Percentiles rank a stretch among this genome's conserved stretches.
These are phyloP conservation scores for Aplocera efformata DNA, from an alignment of 2,888 invertebrate species.

Conservation along the genomic window DNA sequence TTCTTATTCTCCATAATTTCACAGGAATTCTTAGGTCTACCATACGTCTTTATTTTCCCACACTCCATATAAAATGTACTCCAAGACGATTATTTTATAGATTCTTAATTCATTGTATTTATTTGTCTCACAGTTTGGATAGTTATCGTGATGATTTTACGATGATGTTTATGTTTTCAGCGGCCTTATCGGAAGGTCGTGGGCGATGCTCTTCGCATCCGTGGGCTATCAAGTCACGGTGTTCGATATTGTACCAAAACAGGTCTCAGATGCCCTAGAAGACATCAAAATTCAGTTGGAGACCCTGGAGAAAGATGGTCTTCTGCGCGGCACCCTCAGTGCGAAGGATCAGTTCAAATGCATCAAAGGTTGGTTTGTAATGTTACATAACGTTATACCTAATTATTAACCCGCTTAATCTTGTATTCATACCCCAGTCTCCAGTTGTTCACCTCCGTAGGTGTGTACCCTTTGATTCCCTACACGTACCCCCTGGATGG, in stretches of 20 bases:
- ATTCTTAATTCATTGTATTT: too few relatives aligned
- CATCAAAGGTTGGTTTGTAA: slow-evolving; percentile 83
- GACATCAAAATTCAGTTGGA: slow-evolving; percentile 87
- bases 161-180: slow-evolving; percentile 72
- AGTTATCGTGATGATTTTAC: too few relatives aligned
- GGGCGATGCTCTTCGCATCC: slow-evolving; percentile 98
- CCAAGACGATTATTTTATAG: too few relatives aligned
- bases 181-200: slow-evolving; percentile 96
- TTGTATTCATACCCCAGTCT: too few relatives aligned
- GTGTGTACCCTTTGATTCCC: too few relatives aligned
- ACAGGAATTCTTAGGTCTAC: too few relatives aligned
- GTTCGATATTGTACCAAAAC: slow-evolving; percentile 90
- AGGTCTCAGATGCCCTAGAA: slow-evolving; percentile 86
- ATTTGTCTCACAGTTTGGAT: too few relatives aligned
- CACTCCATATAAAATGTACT: too few relatives aligned
- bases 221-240: slow-evolving; percentile 93
- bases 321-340: slow-evolving; percentile 87
- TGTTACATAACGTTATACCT: not conserved
- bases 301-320: slow-evolving; percentile 84
- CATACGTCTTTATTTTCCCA: too few relatives aligned
- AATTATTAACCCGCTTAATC: not conserved
- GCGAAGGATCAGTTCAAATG: slow-evolving; percentile 88
- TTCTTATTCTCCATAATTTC: too few relatives aligned
- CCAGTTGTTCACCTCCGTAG: too few relatives aligned
- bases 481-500: too few relatives aligned